phyloP scores from a whole-genome alignment of 2,113 vertebrate species.

The Psophia crepitans region DNA sequence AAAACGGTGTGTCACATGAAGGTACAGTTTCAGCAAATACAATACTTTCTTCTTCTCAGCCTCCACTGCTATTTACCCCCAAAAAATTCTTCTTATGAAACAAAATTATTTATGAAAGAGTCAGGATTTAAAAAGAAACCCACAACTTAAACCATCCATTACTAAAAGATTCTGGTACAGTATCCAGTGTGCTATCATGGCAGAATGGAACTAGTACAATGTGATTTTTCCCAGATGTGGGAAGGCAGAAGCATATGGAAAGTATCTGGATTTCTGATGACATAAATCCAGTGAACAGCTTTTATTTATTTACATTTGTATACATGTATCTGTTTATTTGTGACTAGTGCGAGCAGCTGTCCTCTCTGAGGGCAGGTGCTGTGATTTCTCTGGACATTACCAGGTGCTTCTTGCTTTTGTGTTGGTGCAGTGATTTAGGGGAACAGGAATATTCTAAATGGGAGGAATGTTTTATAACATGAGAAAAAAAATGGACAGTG shows the following conservation, averaged over 20 bases:
- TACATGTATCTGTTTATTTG: neutral
- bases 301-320: neutral
- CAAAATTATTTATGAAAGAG: neutral
- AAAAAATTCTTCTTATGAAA: neutral
- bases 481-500: neutral
- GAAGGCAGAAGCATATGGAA: slow-evolving; percentile 29
- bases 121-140: neutral
- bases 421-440: neutral
- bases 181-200: neutral
- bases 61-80: neutral
- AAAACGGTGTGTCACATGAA: neutral
- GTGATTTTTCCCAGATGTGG: slow-evolving; percentile 42
- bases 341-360: neutral
- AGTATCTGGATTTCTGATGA: slow-evolving; percentile 5
- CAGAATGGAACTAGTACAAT: neutral
- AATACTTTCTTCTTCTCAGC: neutral
- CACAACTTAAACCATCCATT: neutral
- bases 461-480: neutral
- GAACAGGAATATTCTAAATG: neutral
- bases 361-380: neutral
- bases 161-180: neutral
- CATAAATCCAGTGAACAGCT: slow-evolving; percentile 1
- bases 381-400: neutral
- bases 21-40: neutral
- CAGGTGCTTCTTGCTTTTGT: slow-evolving; percentile 4